These are phyloP conservation scores for Bimastos eiseni DNA, from an alignment of 2,888 invertebrate genomes.

Conservation along the genomic window DNA sequence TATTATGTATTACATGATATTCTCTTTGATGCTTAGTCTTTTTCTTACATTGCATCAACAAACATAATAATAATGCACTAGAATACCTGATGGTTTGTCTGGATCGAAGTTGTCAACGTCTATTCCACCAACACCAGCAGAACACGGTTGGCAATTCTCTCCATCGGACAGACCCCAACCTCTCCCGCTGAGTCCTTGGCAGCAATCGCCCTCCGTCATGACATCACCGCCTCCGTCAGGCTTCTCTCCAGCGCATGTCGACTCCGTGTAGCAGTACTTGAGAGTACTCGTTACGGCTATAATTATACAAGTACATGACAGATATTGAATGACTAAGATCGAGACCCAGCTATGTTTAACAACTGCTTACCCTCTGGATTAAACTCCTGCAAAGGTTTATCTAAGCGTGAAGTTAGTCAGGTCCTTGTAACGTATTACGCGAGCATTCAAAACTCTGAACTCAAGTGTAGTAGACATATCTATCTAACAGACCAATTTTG, in stretches of 20 bases:
- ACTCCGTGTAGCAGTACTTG: slow-evolving; percentile 46
- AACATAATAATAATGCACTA: background rate
- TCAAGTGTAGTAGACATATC: too few species aligned
- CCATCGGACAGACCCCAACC: slow-evolving; percentile 44
- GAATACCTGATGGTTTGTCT: slow-evolving; percentile 32
- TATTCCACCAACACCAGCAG: background rate
- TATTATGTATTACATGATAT: too few species aligned
- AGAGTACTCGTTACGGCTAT: slow-evolving; percentile 2
- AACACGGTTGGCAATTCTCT: slow-evolving; percentile 22
- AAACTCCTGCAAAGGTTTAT: background rate
- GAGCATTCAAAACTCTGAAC: too few species aligned
- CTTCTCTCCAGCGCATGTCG: slow-evolving; percentile 45
- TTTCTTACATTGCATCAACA: background rate
- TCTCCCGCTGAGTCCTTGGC: slow-evolving; percentile 39
- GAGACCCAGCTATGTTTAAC: background rate
- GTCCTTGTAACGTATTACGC: too few species aligned
- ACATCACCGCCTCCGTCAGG: slow-evolving; percentile 36
- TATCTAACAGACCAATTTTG: too few species aligned
- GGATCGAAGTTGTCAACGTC: background rate
- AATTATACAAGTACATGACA: background rate
- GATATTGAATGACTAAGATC: background rate
- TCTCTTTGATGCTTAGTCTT: background rate
- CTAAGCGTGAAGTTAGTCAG: too few species aligned
- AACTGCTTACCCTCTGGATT: background rate
- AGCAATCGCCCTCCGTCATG: slow-evolving; percentile 44